These are phyloP conservation scores for Cariama cristata DNA, from an alignment of 2,113 vertebrate genomes.

Conservation along the genomic window DNA sequence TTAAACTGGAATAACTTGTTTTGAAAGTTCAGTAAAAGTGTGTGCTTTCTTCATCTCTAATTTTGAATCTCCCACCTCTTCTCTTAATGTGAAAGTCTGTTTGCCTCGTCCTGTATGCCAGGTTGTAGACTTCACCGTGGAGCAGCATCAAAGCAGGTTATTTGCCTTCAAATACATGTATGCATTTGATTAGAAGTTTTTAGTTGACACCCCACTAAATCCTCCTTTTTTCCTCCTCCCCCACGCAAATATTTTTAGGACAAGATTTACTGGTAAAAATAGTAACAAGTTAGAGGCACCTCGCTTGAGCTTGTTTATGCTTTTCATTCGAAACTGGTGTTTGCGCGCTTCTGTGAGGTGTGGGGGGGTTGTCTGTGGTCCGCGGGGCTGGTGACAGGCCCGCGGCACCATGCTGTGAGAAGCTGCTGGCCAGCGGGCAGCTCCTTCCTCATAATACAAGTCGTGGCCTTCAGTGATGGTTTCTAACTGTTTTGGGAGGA, in stretches of 20 bases:
- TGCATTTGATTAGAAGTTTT: constrained; percentile 29
- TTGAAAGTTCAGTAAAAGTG: constrained; percentile 52
- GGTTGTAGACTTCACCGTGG: neutral
- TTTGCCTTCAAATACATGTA: constrained; percentile 25
- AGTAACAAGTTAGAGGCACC: neutral
- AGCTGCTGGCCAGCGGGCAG: neutral
- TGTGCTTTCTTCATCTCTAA: constrained; percentile 44
- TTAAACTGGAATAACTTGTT: constrained; percentile 71
- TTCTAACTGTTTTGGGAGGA: neutral
- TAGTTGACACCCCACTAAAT: constrained; percentile 22
- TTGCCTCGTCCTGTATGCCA: neutral
- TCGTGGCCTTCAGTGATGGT: fast-evolving
- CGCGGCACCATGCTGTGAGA: fast-evolving
- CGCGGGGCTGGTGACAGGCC: neutral
- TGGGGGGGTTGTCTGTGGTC: fast-evolving
- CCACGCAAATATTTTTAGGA: constrained; percentile 19
- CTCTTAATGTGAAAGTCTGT: constrained; percentile 1
- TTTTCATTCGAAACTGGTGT: fast-evolving
- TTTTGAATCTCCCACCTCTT: constrained; percentile 40
- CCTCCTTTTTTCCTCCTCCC: neutral
- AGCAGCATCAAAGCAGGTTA: neutral
- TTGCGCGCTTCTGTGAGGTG: neutral
- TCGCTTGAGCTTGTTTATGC: neutral
- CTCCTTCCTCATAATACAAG: neutral
- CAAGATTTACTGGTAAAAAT: constrained; percentile 57